Evolutionary conservation across 2,888 invertebrate species (phyloP).

Genomic region (Rhamphomyia laevipes): DNA sequence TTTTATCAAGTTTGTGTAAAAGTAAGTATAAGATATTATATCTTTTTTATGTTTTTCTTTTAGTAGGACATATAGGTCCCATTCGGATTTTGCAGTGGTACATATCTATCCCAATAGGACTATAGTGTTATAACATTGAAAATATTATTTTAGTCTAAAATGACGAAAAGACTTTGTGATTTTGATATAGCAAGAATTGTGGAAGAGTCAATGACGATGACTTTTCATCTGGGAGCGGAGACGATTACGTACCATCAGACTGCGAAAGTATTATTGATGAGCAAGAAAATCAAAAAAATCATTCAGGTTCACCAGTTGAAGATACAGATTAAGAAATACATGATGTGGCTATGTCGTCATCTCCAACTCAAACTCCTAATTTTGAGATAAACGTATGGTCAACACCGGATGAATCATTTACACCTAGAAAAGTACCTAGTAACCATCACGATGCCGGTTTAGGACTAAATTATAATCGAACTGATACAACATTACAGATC

Average conservation of each 20-base stretch:
- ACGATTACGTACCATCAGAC: constrained; percentile 1
- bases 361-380: not conserved
- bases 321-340: not conserved
- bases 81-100: not conserved
- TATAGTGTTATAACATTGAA: not conserved
- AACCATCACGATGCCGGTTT: not conserved
- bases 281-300: not conserved
- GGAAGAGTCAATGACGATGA: not conserved
- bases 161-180: not conserved
- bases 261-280: constrained; percentile 1
- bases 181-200: not conserved
- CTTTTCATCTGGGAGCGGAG: not conserved
- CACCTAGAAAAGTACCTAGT: constrained; percentile 4
- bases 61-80: not conserved
- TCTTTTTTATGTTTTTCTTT: not conserved
- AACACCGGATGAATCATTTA: not conserved
- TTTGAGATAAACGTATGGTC: not conserved
- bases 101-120: not conserved
- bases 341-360: not conserved
- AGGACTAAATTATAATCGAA: not conserved
- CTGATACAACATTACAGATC: not conserved
- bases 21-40: constrained; percentile 2
- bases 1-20: not conserved
- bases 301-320: not conserved
- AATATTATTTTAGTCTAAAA: not conserved